Conservation (phyloP, 37 sponge, comb jelly and placozoan genomes). For the Corticium candelabrum region DNA sequence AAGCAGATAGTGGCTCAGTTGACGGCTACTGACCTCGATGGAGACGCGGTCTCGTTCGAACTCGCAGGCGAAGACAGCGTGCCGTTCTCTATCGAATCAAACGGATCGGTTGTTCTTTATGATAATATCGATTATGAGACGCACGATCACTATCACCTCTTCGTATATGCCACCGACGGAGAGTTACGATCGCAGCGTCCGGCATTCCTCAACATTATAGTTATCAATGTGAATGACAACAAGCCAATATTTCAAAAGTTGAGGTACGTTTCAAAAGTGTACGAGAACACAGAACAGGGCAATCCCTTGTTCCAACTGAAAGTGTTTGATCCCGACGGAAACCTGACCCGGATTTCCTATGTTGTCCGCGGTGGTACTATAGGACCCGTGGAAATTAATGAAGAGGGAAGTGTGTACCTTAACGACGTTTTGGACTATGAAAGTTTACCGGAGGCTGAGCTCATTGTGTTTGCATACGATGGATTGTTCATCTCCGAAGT, state of each 20-base stretch:
- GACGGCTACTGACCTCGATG: background rate
- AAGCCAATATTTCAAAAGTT: background rate
- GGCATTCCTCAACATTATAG: background rate
- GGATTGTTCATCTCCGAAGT: slow-evolving; percentile 6
- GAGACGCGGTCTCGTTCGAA: background rate
- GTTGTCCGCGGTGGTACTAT: too few relatives aligned
- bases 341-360: too few relatives aligned
- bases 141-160: background rate
- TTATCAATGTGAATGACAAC: background rate
- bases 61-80: background rate
- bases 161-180: background rate
- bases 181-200: background rate
- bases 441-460: background rate
- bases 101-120: slow-evolving; percentile 1
- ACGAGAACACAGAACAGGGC: too few relatives aligned
- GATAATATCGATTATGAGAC: slow-evolving; percentile 32
- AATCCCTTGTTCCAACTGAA: too few relatives aligned
- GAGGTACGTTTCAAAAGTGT: too few relatives aligned
- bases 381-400: too few relatives aligned
- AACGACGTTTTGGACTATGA: background rate
- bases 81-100: background rate
- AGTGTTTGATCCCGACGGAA: too few relatives aligned
- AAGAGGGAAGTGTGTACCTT: background rate
- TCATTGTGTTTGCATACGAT: background rate
- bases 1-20: background rate